Conservation (phyloP, 2,797 vertebrate species). For the Cryptoblepharus egeriae region DNA sequence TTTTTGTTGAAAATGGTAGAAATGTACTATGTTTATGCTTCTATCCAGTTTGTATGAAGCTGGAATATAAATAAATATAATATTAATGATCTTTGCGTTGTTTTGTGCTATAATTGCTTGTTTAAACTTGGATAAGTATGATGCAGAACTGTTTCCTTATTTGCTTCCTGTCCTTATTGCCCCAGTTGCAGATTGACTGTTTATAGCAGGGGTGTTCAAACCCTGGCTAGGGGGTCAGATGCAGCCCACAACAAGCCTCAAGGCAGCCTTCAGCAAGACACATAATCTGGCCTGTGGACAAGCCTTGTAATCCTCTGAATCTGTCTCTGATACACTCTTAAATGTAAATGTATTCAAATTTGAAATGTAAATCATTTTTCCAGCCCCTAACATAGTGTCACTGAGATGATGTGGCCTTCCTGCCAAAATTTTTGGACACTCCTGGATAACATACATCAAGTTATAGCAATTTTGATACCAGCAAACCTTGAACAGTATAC, state of each 20-base stretch:
- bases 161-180: neutral
- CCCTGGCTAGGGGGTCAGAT: no score
- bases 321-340: no score
- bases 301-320: no score
- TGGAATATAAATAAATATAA: slow-evolving; percentile 99
- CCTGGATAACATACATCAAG: neutral
- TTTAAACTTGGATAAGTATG: slow-evolving; percentile 38
- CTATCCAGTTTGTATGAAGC: slow-evolving; percentile 99
- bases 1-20: slow-evolving; percentile 99
- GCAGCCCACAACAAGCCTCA: no score
- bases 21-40: slow-evolving; percentile 99
- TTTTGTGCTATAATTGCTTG: slow-evolving; percentile 68
- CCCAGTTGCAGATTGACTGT: neutral
- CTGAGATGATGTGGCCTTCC: no score
- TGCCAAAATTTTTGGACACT: no score
- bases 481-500: neutral
- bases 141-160: neutral
- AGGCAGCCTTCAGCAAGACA: no score
- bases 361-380: no score
- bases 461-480: neutral
- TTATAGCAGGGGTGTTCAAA: no score
- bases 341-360: no score
- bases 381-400: no score
- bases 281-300: no score
- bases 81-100: slow-evolving; percentile 72